phyloP scores from a whole-genome alignment of 2,113 vertebrate species.

The Zosterops pallidus region DNA sequence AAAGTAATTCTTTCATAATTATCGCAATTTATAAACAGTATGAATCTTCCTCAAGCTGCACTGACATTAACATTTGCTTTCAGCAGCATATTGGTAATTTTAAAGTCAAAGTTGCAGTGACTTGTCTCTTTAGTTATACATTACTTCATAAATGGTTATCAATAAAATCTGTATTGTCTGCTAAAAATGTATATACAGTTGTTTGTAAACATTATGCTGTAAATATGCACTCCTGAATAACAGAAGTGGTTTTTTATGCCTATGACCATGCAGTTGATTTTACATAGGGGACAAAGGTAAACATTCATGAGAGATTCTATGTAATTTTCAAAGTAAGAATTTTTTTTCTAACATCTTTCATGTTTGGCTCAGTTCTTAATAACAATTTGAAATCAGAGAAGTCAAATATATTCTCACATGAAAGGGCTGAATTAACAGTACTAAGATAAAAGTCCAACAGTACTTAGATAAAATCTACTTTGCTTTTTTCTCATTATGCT shows the following conservation, averaged over 20 bases:
- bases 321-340: not conserved
- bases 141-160: not conserved
- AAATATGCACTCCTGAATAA: not conserved
- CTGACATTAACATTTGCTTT: not conserved
- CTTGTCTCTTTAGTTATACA: not conserved
- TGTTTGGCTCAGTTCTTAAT: not conserved
- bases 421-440: not conserved
- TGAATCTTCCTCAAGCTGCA: not conserved
- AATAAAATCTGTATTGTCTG: not conserved
- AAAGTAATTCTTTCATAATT: not conserved
- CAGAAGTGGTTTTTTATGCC: not conserved
- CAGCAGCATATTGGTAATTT: not conserved
- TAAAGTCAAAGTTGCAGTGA: not conserved
- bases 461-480: not conserved
- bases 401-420: not conserved
- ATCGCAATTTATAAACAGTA: not conserved
- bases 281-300: not conserved
- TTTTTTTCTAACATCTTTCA: not conserved
- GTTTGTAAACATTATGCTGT: not conserved
- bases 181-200: not conserved
- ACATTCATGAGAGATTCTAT: not conserved
- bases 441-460: no score
- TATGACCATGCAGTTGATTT: not conserved
- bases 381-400: not conserved
- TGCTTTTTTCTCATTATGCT: not conserved